Conservation (phyloP, 2,113 vertebrate species). For the Carassius carassius region DNA sequence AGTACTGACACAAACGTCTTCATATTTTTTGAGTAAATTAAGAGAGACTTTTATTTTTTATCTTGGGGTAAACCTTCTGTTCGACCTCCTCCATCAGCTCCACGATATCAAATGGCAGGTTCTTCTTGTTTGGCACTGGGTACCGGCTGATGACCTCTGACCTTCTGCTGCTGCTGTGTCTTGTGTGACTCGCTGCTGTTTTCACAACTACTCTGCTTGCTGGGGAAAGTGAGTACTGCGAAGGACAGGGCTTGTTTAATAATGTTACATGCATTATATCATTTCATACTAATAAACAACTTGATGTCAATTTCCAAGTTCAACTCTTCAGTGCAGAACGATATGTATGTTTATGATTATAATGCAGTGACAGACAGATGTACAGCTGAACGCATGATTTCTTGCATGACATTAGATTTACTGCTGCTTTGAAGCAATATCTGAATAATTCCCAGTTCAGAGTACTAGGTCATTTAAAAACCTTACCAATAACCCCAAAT, state of each 20-base stretch:
- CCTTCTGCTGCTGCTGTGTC: too few species aligned
- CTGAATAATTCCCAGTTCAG: too few species aligned
- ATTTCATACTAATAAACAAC: neutral
- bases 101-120: slow-evolving; percentile 82
- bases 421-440: neutral
- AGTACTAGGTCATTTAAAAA: neutral
- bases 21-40: neutral
- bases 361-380: neutral
- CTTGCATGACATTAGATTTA: neutral
- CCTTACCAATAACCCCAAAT: too few species aligned
- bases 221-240: slow-evolving; percentile 15
- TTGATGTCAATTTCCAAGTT: neutral
- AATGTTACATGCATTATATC: neutral
- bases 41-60: neutral
- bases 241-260: neutral
- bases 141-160: slow-evolving; percentile 71
- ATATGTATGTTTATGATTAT: neutral
- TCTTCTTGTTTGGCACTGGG: slow-evolving; percentile 80
- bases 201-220: too few species aligned
- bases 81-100: slow-evolving; percentile 86
- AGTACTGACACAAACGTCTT: too few species aligned
- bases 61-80: slow-evolving; percentile 68
- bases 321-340: neutral
- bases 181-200: too few species aligned
- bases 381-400: neutral